Base-by-base conservation (phyloP, 2,888 invertebrate genomes). In the Eledona agricola region DNA sequence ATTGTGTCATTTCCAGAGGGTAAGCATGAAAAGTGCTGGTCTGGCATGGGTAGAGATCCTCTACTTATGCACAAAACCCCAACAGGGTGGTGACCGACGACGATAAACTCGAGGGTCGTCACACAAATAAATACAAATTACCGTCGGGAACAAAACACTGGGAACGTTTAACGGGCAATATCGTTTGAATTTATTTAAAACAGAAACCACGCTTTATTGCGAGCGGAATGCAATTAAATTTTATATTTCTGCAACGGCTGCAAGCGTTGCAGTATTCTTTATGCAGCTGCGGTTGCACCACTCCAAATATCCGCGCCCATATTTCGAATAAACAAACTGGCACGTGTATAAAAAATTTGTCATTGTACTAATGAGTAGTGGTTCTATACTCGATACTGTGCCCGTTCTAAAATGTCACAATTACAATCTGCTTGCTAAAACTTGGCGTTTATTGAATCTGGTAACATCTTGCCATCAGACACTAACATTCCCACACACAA, bases 1-100 rank as follows among this genome's bases (percentile, higher is more conserved):
- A 72, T 72, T 72, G 72, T 72, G 72, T 72, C 72, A 70, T 66
- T 71, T 70, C 63, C 70, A 70, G 67, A 64, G 66, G 71, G 71
- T 70, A 64, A 58, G 63, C 58, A 62, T 64, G 55, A 63, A 61
- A 65, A 70, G 65, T 68, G 67, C 68, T 67, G 65, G 63, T 62
- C 62, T 65, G 64, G 64, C 65, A 59, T 38, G 56, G 63, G 60
- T 22, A 23, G n/a, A n/a, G 37, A 11, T 55, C 58, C 55, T 51
- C 37, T 53, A 26, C 32, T 57, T 57, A 50, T 52, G 53, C 49
- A 55, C 57, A 59, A 15, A 31, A 12, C 15, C 40, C 10, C 20
- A n/a, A 15, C 20, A 11, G 43, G 43, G 40, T 38, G 50, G 40
- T 29, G 50, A 38, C 38, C 50, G 16, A 20, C 13, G 23, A 38